Conservation (phyloP, 2,888 invertebrate genomes). For the Liposcelis brunnea region DNA sequence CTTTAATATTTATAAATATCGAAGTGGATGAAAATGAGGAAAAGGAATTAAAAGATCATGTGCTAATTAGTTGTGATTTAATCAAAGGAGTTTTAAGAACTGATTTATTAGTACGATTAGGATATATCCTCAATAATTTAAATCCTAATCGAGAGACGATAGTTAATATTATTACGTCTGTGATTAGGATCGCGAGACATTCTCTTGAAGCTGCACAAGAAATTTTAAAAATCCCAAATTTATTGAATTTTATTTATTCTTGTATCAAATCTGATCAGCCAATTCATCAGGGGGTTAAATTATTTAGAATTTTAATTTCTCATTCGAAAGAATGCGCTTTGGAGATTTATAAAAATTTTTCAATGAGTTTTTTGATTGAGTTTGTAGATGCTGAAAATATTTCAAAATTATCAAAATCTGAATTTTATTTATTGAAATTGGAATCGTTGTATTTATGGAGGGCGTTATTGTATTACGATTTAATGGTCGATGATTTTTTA, state of each 20-base stretch:
- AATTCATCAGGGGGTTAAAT: background rate
- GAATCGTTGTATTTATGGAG: constrained; percentile 1
- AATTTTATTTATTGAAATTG: constrained; percentile 1
- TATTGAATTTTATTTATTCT: constrained; percentile 40
- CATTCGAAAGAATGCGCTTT: background rate
- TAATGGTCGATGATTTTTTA: background rate
- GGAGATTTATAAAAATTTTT: background rate
- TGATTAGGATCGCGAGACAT: constrained; percentile 62
- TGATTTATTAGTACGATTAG: constrained; percentile 55
- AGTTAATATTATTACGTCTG: constrained; percentile 55
- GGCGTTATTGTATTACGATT: background rate
- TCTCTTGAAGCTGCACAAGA: constrained; percentile 46
- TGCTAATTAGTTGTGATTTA: constrained; percentile 68
- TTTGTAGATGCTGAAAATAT: too few relatives aligned
- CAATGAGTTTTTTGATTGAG: too few relatives aligned
- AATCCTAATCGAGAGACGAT: constrained; percentile 55
- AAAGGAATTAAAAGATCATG: constrained; percentile 64
- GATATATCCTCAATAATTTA: constrained; percentile 53
- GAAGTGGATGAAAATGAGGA: constrained; percentile 28
- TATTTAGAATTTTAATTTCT: background rate
- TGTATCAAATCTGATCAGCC: background rate
- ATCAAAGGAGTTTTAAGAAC: constrained; percentile 54
- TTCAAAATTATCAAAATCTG: too few relatives aligned
- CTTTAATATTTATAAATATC: constrained; percentile 28
- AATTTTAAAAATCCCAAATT: constrained; percentile 42